Base-by-base conservation (phyloP, 2,888 invertebrate species). In the Hybos culiciformis region DNA sequence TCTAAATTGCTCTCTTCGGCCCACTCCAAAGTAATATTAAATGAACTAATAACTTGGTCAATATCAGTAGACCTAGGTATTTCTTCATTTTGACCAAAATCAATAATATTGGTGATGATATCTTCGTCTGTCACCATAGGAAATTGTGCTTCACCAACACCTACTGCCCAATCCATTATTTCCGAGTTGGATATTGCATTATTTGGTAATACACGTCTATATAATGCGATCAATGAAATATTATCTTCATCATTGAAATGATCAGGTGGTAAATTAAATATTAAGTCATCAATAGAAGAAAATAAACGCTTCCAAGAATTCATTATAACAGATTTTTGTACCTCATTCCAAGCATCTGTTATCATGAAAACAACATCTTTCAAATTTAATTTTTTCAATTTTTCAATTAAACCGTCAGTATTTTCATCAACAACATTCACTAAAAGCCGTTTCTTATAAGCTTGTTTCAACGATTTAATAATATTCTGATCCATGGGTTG, bases 401-500 rank as follows among this genome's bases (percentile, higher is more conserved):
- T 26, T 12, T 26, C 12, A 12, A 26, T 26, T 12, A 26, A 26
- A 6, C 23, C 23, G 9, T 26, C 26, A 26, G 26, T 26, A 12
- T 12, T 12, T 9, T 7, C 26, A 12, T 9, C 7, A 26, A 26
- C 24, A 26, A 38, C 23, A 26, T 38, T 8, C 15, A 14, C 5
- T 26, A 38, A 38, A 26, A 38, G 15, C 15, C 23, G 12, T 15
- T 38, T 38, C 26, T 23, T 21, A 38, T 38, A 38, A 15, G 26
- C 8, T 23, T 23, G 38, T 38, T 38, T 38, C 23, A 38, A 23
- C 15, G 23, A 23, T 23, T 38, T n/a, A 38, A 38, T 24, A 26
- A 38, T 23, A 23, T 26, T 24, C 5, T 38, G 38, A 23, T 38
- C 38, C 23, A 38, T 23, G 15, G 38, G 26, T 14, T 38, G 26